These are phyloP conservation scores for Drosophila nebulosa DNA, from an alignment of 1,140 invertebrate genomes.

Conservation along the genomic window DNA sequence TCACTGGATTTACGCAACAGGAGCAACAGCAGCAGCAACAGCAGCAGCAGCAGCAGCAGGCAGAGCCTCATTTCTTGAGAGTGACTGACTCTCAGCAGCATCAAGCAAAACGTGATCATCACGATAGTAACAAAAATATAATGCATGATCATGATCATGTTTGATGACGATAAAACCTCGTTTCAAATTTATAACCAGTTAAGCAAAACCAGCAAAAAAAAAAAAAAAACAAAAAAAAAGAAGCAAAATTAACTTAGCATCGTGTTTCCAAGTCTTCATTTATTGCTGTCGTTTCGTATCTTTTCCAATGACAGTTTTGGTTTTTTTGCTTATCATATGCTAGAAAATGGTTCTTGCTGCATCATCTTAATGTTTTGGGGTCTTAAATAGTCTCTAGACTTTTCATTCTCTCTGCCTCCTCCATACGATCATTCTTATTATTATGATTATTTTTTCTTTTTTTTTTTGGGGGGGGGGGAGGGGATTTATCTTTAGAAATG, in stretches of 20 bases:
- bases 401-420: neutral
- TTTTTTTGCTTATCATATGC: constrained; percentile 75
- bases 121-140: constrained; percentile 56
- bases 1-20: constrained; percentile 77
- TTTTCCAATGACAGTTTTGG: constrained; percentile 66
- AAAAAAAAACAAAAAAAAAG: constrained; percentile 21
- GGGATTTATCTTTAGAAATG: constrained; percentile 57
- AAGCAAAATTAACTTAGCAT: constrained; percentile 14
- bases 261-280: neutral
- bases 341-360: constrained; percentile 51
- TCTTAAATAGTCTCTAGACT: neutral
- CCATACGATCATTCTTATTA: neutral
- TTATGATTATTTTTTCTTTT: constrained; percentile 31
- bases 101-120: constrained; percentile 58
- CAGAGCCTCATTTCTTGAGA: constrained; percentile 49
- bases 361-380: constrained; percentile 14
- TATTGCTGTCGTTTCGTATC: neutral
- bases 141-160: constrained; percentile 13
- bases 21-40: constrained; percentile 72
- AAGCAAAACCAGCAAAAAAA: constrained; percentile 24
- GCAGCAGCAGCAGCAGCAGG: constrained; percentile 43
- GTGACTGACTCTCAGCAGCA: constrained; percentile 17
- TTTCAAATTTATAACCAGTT: constrained; percentile 68
- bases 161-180: constrained; percentile 38
- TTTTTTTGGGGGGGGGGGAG: too few species aligned